A percentile compares a stretch with the other conserved stretches of the same genome.
These are phyloP conservation scores for Loriculus beryllinus DNA, from an alignment of 2,797 vertebrate species.

Conservation along the genomic window DNA sequence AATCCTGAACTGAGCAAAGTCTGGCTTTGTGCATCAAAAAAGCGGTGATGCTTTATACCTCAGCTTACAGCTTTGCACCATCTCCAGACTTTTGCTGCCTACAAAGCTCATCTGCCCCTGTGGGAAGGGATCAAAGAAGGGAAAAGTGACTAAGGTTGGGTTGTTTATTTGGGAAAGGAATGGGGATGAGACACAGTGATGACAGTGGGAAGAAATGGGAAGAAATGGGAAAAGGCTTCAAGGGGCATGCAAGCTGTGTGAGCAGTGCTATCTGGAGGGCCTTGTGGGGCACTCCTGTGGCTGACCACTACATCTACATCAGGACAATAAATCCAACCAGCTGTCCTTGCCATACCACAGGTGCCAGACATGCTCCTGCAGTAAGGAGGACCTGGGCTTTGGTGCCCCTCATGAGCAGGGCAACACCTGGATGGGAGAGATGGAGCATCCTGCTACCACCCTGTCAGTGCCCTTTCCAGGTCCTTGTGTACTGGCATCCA, in stretches of 20 bases:
- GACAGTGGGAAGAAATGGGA: neutral
- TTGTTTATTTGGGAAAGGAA: neutral
- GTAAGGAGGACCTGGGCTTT: neutral
- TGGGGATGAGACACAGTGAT: neutral
- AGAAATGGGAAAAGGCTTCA: neutral
- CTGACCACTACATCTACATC: neutral
- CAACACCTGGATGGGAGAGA: neutral
- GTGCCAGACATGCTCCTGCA: neutral
- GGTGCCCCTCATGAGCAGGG: neutral
- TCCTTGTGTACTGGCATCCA: neutral
- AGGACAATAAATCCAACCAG: neutral
- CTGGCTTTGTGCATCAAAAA: neutral
- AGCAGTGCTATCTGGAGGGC: neutral
- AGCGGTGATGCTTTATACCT: neutral
- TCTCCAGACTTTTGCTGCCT: neutral
- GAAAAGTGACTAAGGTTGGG: neutral
- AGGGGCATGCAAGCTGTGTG: neutral
- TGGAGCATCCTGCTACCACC: neutral
- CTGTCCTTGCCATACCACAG: neutral
- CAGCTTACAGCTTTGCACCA: neutral
- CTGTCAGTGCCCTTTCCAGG: neutral
- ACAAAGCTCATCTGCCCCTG: neutral
- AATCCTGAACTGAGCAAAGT: slow-evolving; percentile 10
- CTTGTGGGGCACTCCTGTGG: neutral
- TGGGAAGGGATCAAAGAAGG: neutral